Percentiles rank a stretch among this genome's conserved stretches.
These are phyloP conservation scores for Lepidochitona cinerea DNA, from an alignment of 2,888 invertebrate genomes.

Conservation along the genomic window DNA sequence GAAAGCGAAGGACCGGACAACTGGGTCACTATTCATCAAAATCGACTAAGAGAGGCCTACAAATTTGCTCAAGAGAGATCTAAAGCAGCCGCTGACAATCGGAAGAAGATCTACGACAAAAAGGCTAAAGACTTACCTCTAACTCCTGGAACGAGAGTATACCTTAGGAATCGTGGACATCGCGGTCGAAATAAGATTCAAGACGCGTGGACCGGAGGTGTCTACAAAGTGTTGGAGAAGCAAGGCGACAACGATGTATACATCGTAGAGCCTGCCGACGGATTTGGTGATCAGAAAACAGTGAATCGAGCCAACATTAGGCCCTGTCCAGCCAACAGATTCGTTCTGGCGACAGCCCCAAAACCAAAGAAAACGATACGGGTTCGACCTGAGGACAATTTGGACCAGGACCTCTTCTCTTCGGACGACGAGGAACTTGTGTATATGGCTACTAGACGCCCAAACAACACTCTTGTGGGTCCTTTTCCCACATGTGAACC, in stretches of 20 bases:
- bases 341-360: neutral
- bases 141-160: slow-evolving; percentile 6
- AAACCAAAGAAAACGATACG: no score
- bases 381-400: no score
- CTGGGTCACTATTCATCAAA: slow-evolving; percentile 1
- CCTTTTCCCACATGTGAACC: no score
- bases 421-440: neutral
- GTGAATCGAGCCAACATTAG: slow-evolving; percentile 7
- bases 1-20: neutral
- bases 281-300: neutral
- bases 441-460: no score
- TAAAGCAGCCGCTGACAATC: neutral
- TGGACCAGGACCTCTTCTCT: neutral
- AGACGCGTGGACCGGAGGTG: neutral
- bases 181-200: slow-evolving; percentile 16
- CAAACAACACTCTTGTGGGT: no score
- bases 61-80: neutral
- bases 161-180: neutral
- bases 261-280: slow-evolving; percentile 2
- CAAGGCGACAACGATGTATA: slow-evolving; percentile 6
- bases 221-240: neutral
- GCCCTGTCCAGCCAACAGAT: neutral
- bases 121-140: slow-evolving; percentile 4
- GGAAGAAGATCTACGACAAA: neutral
- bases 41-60: neutral